Evolutionary conservation across 2,113 vertebrate species (phyloP), one percentile per base, ranked within the genome.

Genomic region (Tragelaphus buxtoni): DNA sequence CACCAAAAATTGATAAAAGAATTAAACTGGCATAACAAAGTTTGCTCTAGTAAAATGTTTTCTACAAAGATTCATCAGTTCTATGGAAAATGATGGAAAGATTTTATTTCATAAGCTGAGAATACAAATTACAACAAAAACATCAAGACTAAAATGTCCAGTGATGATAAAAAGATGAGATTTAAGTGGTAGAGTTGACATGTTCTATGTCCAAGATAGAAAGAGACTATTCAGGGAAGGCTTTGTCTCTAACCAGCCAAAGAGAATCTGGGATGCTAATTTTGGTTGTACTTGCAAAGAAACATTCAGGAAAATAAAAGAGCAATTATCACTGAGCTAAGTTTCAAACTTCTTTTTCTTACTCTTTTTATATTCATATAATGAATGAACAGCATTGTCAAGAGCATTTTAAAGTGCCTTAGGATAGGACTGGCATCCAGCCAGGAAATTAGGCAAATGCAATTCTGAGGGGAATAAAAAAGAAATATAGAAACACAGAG

Each of bases 391-490:
- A 77, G 26, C 63, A 74, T 51, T 91, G 82, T 93, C 79, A 87
- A 94, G 81, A 95, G 6, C 55, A 56, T 51, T 84, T 95, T 92
- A 63, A 94, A 86, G 16, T 61, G 76, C 42, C 55, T 90, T 47
- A 84, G 61, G 83, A 53, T 47, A 96, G 76, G 24, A 53, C 20
- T 92, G 95, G 84, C 60, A 96, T 58, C 22, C 26, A 76, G 88
- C 92, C 90, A 96, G 53, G 20, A 85, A 84, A 88, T 96, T 93
- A 80, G 83, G 80, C 49, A 94, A 90, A 86, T 17, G 17, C 30
- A 92, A n/a, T 88, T 95, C 84, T 55, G 32, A 90, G 26, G 22
- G 45, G n/a, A 96, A 96, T 96, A 69, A 65, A 92, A 97, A 88
- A 56, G 60, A 86, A 94, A 92, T 51, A 91, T 4, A 69, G 65